Percentiles rank a stretch among this genome's conserved stretches.
These are phyloP conservation scores for Coregonus ussuriensis DNA, from an alignment of 2,797 vertebrate genomes.

Conservation along the genomic window DNA sequence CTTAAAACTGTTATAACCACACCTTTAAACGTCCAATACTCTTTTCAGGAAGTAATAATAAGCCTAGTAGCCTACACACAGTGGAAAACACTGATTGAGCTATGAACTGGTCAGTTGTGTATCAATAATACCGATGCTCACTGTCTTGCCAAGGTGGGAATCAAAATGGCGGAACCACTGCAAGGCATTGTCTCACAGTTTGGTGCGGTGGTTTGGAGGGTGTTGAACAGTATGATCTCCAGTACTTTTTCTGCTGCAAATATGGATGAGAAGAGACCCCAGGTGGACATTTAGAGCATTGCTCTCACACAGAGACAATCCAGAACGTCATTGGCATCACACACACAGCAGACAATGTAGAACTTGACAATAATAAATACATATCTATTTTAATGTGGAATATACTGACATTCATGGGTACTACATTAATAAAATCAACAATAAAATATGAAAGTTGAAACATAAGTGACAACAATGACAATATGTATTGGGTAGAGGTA, in stretches of 20 bases:
- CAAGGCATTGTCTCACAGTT: constrained; percentile 25
- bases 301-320: not conserved
- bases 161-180: constrained; percentile 73
- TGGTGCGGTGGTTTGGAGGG: not conserved
- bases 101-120: not conserved
- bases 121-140: not conserved
- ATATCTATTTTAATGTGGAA: not conserved
- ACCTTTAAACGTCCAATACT: not conserved
- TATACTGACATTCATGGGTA: not conserved
- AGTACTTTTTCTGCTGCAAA: constrained; percentile 37
- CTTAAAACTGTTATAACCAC: not conserved
- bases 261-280: constrained; percentile 68
- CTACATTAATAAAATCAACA: not conserved
- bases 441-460: not conserved
- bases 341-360: not conserved
- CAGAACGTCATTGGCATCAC: not conserved
- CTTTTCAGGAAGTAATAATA: not conserved
- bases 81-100: not conserved
- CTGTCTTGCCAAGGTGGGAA: constrained; percentile 52
- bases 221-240: constrained; percentile 39
- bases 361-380: too few species aligned
- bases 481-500: not conserved
- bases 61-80: not conserved
- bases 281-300: constrained; percentile 56
- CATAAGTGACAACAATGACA: not conserved